Base-by-base conservation (phyloP, 64 coral and sea anemone genomes). In the Actinia equina region DNA sequence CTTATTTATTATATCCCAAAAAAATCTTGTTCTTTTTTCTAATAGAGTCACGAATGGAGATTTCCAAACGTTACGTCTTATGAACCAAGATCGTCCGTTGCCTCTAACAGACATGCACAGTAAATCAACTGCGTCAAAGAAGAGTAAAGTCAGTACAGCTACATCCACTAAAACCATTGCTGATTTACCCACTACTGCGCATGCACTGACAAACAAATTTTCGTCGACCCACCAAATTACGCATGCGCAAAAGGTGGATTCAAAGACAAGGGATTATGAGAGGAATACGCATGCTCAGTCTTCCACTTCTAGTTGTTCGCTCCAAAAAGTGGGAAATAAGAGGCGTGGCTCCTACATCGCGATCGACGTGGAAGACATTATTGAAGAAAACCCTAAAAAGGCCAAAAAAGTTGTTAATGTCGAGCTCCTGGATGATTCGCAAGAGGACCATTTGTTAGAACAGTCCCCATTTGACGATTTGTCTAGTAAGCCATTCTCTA, bases 1-100 rank as follows among this genome's bases (percentile, higher is more conserved):
- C 25, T 41, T 74, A 11, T 74, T 30, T 41, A 30, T 41, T 13
- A 30, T 37, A 37, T 37, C 30, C 30, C 30, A 37, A 37, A 69
- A 10, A 83, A 25, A 5, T 17, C 51, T 7, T 37, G 30, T 37
- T 44, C 6, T 49, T 13, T 77, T 53, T 84, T 84, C 9, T 74
- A n/a, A 43, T 27, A 92, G 91, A 57, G 80, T 92, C 5, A n/a
- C 17, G 2, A 82, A 80, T 86, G 91, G 91, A 43, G 91, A 92
- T 70, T 92, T 92, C 30, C 58, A 88, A 30, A 52, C 3, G 22
- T 64, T 92, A 20, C 83, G 83, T 25, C 83, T 85, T 17, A 41
- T 85, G n/a, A 85, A 85, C 20, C 52, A 85, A 63, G 83, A 63
- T 60, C 65, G 27, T 22, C 37, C 53, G 17, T 19, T 88, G 49